Evolutionary conservation across 2,888 invertebrate genomes (phyloP).

Genomic region (Drosophila gaucha): DNA sequence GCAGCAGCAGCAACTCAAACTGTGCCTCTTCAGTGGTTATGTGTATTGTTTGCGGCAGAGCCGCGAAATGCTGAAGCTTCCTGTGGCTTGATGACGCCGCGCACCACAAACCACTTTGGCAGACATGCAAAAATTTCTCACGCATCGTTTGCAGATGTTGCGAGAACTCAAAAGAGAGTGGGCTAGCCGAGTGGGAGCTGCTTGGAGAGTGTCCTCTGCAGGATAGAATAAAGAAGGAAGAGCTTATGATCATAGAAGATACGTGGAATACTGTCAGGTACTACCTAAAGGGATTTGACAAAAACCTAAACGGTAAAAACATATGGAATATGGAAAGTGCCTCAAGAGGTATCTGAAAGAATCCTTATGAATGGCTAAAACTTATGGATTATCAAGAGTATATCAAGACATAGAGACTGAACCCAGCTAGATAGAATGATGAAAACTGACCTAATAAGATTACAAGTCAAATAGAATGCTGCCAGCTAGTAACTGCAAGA

Average conservation of each 20-base stretch:
- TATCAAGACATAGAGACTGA: neutral
- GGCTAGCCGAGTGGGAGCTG: neutral
- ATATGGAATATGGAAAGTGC: too few relatives aligned
- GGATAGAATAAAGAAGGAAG: neutral
- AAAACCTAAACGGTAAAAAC: too few relatives aligned
- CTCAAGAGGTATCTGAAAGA: neutral
- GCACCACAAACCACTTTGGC: conserved; percentile 38
- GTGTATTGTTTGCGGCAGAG: conserved; percentile 55
- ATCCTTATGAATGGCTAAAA: neutral
- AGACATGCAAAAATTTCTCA: conserved; percentile 72
- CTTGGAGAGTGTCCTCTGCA: neutral
- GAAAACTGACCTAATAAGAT: neutral
- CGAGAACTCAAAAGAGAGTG: neutral
- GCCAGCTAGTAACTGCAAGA: neutral
- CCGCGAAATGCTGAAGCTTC: conserved; percentile 63
- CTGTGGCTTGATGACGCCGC: conserved; percentile 72
- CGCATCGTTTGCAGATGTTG: conserved; percentile 69
- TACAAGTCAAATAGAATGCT: neutral
- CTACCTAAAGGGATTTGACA: too few relatives aligned
- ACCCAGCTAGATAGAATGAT: neutral
- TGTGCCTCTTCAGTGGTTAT: conserved; percentile 63
- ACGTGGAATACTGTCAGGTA: neutral
- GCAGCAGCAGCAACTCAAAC: conserved; percentile 50
- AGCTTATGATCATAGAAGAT: neutral
- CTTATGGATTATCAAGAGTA: neutral